These are phyloP conservation scores for Aphelenchoides besseyi DNA, from an alignment of 1,140 invertebrate species.

Conservation along the genomic window DNA sequence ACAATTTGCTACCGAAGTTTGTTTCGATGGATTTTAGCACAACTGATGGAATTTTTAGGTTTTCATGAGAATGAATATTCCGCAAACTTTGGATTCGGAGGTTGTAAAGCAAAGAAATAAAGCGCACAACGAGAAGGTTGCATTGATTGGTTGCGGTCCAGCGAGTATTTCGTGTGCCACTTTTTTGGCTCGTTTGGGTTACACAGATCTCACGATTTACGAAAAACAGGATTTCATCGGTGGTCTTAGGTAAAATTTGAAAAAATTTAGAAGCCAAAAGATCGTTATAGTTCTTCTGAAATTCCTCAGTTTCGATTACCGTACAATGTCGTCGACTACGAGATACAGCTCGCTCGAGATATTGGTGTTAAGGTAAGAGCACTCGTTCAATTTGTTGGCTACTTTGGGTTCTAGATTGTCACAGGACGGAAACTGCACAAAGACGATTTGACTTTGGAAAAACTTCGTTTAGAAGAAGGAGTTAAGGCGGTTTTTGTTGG, in stretches of 20 bases:
- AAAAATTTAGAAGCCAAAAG: constrained; percentile 31
- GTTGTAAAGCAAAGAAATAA: constrained; percentile 64
- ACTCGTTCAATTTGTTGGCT: constrained; percentile 26
- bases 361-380: constrained; percentile 79
- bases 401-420: constrained; percentile 59
- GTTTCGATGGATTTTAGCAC: constrained; percentile 30
- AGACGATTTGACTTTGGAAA: constrained; percentile 64
- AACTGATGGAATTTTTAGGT: constrained; percentile 67
- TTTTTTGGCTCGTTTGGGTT: constrained; percentile 86
- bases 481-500: constrained; percentile 78
- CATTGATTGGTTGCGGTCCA: constrained; percentile 86
- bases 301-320: constrained; percentile 95
- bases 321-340: constrained; percentile 85
- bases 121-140: constrained; percentile 75
- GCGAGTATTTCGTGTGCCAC: constrained; percentile 94
- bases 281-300: constrained; percentile 75
- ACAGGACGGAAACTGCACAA: constrained; percentile 61
- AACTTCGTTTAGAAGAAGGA: constrained; percentile 72
- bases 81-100: constrained; percentile 76
- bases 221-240: constrained; percentile 83
- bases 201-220: constrained; percentile 84
- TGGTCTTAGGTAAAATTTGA: constrained; percentile 85
- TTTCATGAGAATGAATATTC: constrained; percentile 87
- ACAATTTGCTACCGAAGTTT: constrained; percentile 89
- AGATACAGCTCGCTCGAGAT: constrained; percentile 84